Base-by-base conservation (phyloP, 2,797 vertebrate species). In the Rhabdomys pumilio region DNA sequence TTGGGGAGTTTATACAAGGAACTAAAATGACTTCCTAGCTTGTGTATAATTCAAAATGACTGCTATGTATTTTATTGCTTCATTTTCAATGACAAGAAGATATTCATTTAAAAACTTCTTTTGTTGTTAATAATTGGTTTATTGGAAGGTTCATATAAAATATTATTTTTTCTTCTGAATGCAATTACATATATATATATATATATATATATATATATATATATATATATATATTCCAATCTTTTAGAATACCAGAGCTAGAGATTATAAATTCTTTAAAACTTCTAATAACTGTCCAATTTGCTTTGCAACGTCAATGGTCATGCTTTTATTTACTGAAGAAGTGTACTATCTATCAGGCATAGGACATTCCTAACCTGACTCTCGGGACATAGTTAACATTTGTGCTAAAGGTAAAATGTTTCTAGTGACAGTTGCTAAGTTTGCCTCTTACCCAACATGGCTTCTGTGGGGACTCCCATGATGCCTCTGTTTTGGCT, bases 31-130 rank as follows among this genome's bases (percentile, higher is more conserved):
- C 73, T 97, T 80, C 34, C 59, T 72, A 75, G 82, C 82, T 93
- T 96, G 84, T 65, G 63, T 92, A 44, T 86, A 92, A 95, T 90
- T 91, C 61, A 75, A 94, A 96, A 96, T 89, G 86, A 59, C 50
- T 96, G 61, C 67, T 84, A 95, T 19, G 1, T 67, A 84, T 90
- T 69, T 10, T 72, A 31, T n/a, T 79, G 31, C 13, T 84, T 0
- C 79, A 65, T 92, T 73, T 94, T 89, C 26, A 89, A 86, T 67
- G 84, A 90, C 31, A 94, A 94, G 53, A 94, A 69, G 80, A 85
- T 59, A 67, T 50, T 67, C 34, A 75, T 91, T 95, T 91, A 57
- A 88, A 97, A 92, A 88, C 77, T 93, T 63, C 8, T n/a, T 92
- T 89, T 85, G 65, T 96, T 96, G 7, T 93, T 89, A 92, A 76